Percentiles rank a stretch among this genome's conserved stretches.
phyloP scores from a whole-genome alignment of 1,140 invertebrate genomes.

The Archivesica marissinica region DNA sequence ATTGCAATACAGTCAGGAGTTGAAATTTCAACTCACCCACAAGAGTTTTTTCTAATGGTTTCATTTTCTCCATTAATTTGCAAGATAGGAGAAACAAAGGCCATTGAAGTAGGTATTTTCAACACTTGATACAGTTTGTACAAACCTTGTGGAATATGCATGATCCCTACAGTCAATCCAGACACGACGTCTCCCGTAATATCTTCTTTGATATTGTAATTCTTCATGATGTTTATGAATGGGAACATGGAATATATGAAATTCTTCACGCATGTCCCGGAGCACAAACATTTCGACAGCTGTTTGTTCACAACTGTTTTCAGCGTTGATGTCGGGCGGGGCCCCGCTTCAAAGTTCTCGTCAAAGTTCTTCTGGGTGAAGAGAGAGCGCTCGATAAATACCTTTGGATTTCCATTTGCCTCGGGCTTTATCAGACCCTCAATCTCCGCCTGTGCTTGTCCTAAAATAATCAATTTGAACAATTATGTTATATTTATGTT shows the following conservation, averaged over 20 bases:
- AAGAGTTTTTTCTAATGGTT: too few species aligned
- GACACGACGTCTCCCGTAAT: slow-evolving; percentile 82
- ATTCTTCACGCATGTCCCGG: slow-evolving; percentile 68
- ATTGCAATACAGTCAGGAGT: too few species aligned
- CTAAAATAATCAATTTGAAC: background rate
- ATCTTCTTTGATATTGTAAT: slow-evolving; percentile 79
- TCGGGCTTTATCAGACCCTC: slow-evolving; percentile 20
- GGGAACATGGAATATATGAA: slow-evolving; percentile 77
- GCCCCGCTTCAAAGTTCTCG: slow-evolving; percentile 72
- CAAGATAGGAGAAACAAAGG: too few species aligned
- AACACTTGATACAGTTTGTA: too few species aligned
- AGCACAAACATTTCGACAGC: slow-evolving; percentile 72
- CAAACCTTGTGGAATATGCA: slow-evolving; percentile 85
- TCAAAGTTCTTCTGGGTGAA: slow-evolving; percentile 82
- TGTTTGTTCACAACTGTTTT: slow-evolving; percentile 64
- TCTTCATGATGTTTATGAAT: slow-evolving; percentile 74
- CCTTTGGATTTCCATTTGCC: slow-evolving; percentile 65
- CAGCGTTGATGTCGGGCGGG: slow-evolving; percentile 65
- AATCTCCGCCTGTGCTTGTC: background rate
- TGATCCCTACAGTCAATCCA: slow-evolving; percentile 85
- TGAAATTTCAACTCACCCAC: too few species aligned
- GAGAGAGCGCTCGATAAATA: slow-evolving; percentile 78
- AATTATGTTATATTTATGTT: too few species aligned
- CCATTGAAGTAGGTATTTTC: too few species aligned
- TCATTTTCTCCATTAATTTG: too few species aligned